Evolutionary conservation across 1,140 invertebrate genomes (phyloP), one percentile per base, ranked within the genome.

Genomic region (Rhopalosiphum padi): DNA sequence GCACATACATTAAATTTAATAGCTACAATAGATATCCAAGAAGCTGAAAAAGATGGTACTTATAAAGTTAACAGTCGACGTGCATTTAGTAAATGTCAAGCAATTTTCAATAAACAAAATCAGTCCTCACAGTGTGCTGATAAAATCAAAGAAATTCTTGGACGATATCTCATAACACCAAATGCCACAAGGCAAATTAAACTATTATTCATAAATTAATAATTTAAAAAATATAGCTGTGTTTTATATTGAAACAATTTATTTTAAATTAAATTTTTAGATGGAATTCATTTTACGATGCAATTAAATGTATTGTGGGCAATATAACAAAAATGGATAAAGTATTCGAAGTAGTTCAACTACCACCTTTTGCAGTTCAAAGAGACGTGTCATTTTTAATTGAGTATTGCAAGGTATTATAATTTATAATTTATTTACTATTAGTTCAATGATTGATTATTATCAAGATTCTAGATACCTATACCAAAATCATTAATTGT

Each of bases 71-170:
- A 43, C 30, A 87, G 85, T 87, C 5, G 41, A 87, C 21, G 30
- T 7, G 85, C 25, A 25, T 87, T 87, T 87, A 22, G 21, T 43
- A 87, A 87, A 87, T 87, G n/a, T 43, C 85, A 43, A 48, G 18
- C 85, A 2, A 51, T 88, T 48, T 88, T 88, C 25, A 88, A 88
- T n/a, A 88, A 88, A 11, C 86, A 88, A 8, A 88, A 88, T 51
- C 86, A 88, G 21, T 88, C 86, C 2, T n/a, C 86, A 88, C 30
- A 48, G n/a, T n/a, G 23, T 51, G 86, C 86, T 48, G 86, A 88
- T 88, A 88, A 83, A 83, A 83, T 83, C 22, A 83, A 83, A 83
- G 82, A 37, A 41, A 41, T 37, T 41, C 82, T 83, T 6, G 37
- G 37, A 41, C 6, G 82, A 41, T 83, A 83, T 83, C 82, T 82